A percentile compares a stretch with the other conserved stretches of the same genome.
Conservation (phyloP, 1,140 invertebrate genomes). For the Anthonomus grandis region DNA sequence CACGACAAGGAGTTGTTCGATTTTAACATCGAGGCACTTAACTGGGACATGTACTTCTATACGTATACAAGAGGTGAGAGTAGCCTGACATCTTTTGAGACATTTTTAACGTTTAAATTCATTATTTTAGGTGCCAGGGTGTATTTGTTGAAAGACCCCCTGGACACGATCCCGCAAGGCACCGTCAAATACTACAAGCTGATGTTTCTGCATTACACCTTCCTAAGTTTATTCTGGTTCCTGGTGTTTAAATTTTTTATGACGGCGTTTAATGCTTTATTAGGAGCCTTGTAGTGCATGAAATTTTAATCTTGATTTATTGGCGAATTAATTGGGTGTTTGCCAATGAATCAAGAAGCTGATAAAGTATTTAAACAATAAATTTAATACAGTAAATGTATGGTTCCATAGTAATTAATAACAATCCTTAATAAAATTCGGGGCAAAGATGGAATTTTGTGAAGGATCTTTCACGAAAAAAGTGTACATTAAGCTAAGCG, state of each 20-base stretch:
- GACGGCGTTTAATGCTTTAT: too few species aligned
- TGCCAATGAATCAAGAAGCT: too few species aligned
- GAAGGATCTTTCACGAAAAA: too few species aligned
- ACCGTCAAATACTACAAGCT: slow-evolving; percentile 34
- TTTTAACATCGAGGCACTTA: slow-evolving; percentile 56
- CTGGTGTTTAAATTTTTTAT: slow-evolving; percentile 22
- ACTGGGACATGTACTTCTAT: slow-evolving; percentile 60
- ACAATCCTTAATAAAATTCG: too few species aligned
- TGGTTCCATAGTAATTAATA: too few species aligned
- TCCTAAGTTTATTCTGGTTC: slow-evolving; percentile 27
- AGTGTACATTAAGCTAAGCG: too few species aligned
- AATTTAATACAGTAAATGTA: too few species aligned
- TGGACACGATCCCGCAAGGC: slow-evolving; percentile 50
- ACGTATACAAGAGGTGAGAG: slow-evolving; percentile 49
- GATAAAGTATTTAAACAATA: too few species aligned
- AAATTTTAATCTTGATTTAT: neutral
- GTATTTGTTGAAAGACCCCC: slow-evolving; percentile 60
- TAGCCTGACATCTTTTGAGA: neutral
- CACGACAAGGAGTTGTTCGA: slow-evolving; percentile 61
- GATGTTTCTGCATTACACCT: slow-evolving; percentile 32
- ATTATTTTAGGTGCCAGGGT: slow-evolving; percentile 46
- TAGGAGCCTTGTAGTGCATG: neutral
- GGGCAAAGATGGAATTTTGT: too few species aligned
- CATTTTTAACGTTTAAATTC: neutral
- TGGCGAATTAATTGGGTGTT: neutral